phyloP scores from a whole-genome alignment of 2,888 invertebrate species.

The Protula sp. region DNA sequence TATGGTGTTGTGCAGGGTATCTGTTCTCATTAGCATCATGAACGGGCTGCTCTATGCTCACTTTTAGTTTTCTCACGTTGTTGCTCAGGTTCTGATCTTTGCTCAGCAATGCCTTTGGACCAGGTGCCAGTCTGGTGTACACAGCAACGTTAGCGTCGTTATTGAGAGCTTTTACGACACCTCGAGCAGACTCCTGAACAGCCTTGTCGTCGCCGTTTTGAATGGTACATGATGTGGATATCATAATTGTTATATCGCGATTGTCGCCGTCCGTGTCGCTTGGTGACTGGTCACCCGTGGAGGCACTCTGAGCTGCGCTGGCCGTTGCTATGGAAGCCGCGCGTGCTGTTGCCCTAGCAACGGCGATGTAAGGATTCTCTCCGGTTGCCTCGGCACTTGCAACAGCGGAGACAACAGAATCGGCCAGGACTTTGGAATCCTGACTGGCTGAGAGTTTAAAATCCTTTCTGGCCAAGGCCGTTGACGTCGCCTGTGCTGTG shows the following conservation, averaged over 20 bases:
- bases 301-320: conserved; percentile 7
- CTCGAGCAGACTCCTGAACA: not conserved
- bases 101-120: not conserved
- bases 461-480: not conserved
- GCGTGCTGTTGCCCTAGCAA: conserved; percentile 19
- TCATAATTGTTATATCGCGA: not conserved
- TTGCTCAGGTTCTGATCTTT: not conserved
- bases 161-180: not conserved
- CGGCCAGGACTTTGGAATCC: not conserved
- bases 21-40: too few species aligned
- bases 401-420: conserved; percentile 11
- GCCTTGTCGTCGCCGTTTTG: not conserved
- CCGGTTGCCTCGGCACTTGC: conserved; percentile 16
- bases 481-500: not conserved
- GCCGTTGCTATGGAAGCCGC: conserved; percentile 18
- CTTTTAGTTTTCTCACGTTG: not conserved
- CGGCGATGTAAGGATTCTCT: conserved; percentile 18
- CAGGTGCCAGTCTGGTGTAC: not conserved
- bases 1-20: too few species aligned
- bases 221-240: not conserved
- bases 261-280: not conserved
- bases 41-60: not conserved
- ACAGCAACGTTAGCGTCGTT: not conserved
- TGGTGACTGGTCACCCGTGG: not conserved
- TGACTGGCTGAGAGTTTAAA: too few species aligned